Percentiles rank a stretch among this genome's conserved stretches.
These are phyloP conservation scores for Leucophenga maculata DNA, from an alignment of 2,888 invertebrate species.

Conservation along the genomic window DNA sequence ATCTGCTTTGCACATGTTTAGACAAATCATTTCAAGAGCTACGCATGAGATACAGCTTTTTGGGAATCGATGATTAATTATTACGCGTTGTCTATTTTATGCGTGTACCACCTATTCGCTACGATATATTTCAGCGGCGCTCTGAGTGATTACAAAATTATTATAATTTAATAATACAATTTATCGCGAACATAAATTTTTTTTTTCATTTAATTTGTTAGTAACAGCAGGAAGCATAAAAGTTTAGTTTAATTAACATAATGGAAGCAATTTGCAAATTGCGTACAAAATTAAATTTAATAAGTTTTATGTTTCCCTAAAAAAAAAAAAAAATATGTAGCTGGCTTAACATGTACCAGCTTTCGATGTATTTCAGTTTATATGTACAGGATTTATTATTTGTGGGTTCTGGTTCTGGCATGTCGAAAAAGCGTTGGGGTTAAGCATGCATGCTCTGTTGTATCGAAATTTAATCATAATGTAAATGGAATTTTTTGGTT, in stretches of 20 bases:
- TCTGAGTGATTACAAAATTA: slow-evolving; percentile 3
- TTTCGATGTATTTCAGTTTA: background rate
- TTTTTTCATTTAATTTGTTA: background rate
- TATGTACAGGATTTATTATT: background rate
- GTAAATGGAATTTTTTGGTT: too few species aligned
- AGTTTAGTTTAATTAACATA: slow-evolving; percentile 4
- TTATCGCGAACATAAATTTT: background rate
- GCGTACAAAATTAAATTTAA: background rate
- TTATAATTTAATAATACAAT: slow-evolving; percentile 8
- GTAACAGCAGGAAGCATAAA: background rate
- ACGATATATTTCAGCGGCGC: background rate
- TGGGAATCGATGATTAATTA: slow-evolving; percentile 7
- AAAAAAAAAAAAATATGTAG: background rate
- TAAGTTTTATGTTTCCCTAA: slow-evolving; percentile 2
- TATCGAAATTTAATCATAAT: too few species aligned
- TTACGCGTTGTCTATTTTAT: slow-evolving; percentile 7
- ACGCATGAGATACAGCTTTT: background rate
- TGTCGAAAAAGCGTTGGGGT: too few species aligned
- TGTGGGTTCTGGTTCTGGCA: too few species aligned
- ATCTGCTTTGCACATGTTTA: slow-evolving; percentile 6
- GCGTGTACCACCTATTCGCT: background rate
- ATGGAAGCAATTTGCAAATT: background rate
- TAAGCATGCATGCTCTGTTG: too few species aligned
- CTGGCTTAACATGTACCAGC: too few species aligned
- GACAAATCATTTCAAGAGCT: slow-evolving; percentile 19